Evolutionary conservation across 2,797 vertebrate genomes (phyloP), one percentile per base, ranked within the genome.

Genomic region (Gymnodraco acuticeps): DNA sequence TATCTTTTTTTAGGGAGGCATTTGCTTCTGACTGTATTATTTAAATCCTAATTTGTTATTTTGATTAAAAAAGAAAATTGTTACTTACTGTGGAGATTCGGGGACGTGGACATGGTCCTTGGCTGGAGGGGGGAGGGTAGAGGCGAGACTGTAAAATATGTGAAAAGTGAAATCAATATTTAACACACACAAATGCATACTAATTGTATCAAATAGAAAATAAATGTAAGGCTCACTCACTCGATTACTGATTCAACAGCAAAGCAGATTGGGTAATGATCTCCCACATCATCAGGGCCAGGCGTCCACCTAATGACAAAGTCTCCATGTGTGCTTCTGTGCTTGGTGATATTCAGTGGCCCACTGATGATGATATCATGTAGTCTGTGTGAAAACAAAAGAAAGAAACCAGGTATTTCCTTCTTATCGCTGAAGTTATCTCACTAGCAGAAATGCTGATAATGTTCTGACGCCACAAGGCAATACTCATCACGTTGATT

Each of bases 271-370:
- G 91, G 62, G 58, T 64, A 81, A 48, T 86, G 53, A 0, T 89
- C 69, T 23, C 86, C 90, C 11, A 83, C 17, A 45, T 94, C 76
- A 1, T 85, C 70, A 3, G 3, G 0, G 3, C 0, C 3, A 0
- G 93, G 94, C 1, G 83, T 92, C 93, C 93, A 94, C 27, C 68
- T 75, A 2, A 93, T 86, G 47, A 78, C 60, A 42, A 89, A 92
- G 31, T 92, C 83, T 0, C 69, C 67, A 4, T 52, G 45, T 43
- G 81, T 64, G 53, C n/a, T 88, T 64, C 1, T 83, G 38, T 79
- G 48, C 66, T 86, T 92, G 20, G 12, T 89, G 68, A 90, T 80
- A 1, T 87, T 88, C 41, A 83, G 12, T 0, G 91, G 92, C 14
- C 92, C 93, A 8, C 82, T 94, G 11, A 94, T 69, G 51, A 94